Base-by-base conservation (phyloP, 2,797 vertebrate species). In the Ceryle rudis region DNA sequence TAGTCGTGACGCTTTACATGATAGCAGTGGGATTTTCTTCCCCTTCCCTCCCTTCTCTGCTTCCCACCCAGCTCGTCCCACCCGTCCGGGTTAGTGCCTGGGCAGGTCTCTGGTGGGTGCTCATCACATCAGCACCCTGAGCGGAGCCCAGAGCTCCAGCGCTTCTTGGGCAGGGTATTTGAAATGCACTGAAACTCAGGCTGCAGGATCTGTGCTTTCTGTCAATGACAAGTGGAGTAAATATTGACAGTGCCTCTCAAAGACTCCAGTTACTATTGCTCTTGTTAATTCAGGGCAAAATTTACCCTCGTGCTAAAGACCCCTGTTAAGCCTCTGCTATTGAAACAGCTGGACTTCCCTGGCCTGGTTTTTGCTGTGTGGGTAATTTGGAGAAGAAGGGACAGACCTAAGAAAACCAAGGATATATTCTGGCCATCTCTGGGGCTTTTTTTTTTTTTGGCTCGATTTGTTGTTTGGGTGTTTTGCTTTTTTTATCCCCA, bases 221-320 rank as follows among this genome's bases (percentile, higher is more conserved):
- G 89, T 87, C 92, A 92, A 54, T 92, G 95, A 65, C 90, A 93
- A 93, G 91, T 47, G 89, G 92, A 95, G 91, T 92, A 97, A 95
- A 95, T 94, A 96, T 96, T 96, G 95, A 96, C 89, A 93, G 81
- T 93, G 95, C 84, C 55, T 96, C 95, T 95, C 86, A 80, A 69
- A 96, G 81, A 95, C 89, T 92, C 78, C 23, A 44, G 84, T 93
- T 95, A 71, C 92, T 87, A 60, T 87, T 92, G 95, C 91, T 93
- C 22, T 42, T 89, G 95, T 95, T 96, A 94, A 94, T 95, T 95
- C 86, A 81, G 91, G 95, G 85, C 55, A 72, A 58, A 91, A 95
- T 91, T 93, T 90, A 91, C 95, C 91, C 91, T 88, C 2, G 9
- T 86, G 85, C 87, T 80, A 69, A 81, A 72, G 81, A 22, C 69